Base-by-base conservation (phyloP, 2,888 invertebrate genomes). In the Trichogramma evanescens region DNA sequence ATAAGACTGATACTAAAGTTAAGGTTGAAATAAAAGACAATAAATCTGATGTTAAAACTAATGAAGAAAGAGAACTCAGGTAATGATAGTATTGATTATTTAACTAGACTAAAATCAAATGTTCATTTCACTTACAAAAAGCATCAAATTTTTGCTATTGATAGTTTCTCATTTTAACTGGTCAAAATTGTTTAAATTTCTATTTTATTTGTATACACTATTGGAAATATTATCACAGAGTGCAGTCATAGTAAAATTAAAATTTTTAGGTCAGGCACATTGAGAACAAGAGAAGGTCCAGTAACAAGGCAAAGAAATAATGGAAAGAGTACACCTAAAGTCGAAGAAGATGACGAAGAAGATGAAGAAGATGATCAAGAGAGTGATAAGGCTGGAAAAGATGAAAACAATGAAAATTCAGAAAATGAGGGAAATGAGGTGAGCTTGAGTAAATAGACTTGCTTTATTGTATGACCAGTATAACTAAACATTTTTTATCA, bases 361-460 rank as follows among this genome's bases (percentile, higher is more conserved):
- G 69, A 69, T 10, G 71, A 71, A 57, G 67, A 66, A 6, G 73
- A 76, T 51, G 74, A 69, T 51, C 74, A 72, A 10, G 75, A 76
- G 61, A 76, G 72, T 1, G 71, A 69, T 38, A 77, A 73, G 66
- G 77, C 77, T 59, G 76, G 73, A 56, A 74, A 74, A 51, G 71
- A 68, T 42, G 73, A 70, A 52, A 76, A 75, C 58, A 77, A 76
- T 63, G 75, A 73, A 51, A 75, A 76, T 67, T 74, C 75, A n/a
- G 77, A 76, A 50, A 75, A 76, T 55, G 76, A 73, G 59, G 74
- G 71, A 50, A 76, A 62, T 57, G 58, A 59, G 45, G 58, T 59
- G 39, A 54, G 56, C 59, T 56, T 13, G 7, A 10, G 13, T 38
- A 52, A n/a, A 8, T 40, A 9, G 38, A 9, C 13, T 39, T 52